Evolutionary conservation across 2,888 invertebrate species (phyloP).

Genomic region (Lasioglossum morio): DNA sequence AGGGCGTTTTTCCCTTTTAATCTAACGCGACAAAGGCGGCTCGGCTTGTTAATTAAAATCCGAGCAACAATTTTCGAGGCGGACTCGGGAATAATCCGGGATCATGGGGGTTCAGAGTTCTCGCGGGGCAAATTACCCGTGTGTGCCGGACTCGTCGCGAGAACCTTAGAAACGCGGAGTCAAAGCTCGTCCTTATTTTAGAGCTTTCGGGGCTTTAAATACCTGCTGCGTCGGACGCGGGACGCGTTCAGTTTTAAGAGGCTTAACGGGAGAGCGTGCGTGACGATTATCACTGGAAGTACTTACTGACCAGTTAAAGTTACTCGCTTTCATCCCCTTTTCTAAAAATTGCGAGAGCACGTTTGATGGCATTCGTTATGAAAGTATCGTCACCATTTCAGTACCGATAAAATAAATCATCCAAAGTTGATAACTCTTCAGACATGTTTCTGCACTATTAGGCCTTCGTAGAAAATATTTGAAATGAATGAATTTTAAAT

Average conservation of each 20-base stretch:
- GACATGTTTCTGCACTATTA: too few species aligned
- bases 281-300: background rate
- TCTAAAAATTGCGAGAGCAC: background rate
- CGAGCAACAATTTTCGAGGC: slow-evolving; percentile 21
- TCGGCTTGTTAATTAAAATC: slow-evolving; percentile 37
- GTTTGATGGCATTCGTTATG: background rate
- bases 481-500: too few species aligned
- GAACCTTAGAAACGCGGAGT: slow-evolving; percentile 19
- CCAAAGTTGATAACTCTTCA: too few species aligned
- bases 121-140: slow-evolving; percentile 18
- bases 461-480: background rate
- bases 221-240: background rate
- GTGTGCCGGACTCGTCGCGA: background rate
- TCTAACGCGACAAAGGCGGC: slow-evolving; percentile 5
- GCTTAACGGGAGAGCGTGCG: background rate
- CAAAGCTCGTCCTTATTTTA: slow-evolving; percentile 17
- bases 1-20: background rate
- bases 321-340: background rate
- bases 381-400: too few species aligned
- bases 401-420: too few species aligned
- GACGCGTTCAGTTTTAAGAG: background rate
- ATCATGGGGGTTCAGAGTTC: background rate
- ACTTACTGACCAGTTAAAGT: background rate
- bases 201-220: background rate
- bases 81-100: slow-evolving; percentile 29